These are phyloP conservation scores for Helarctos malayanus DNA, from an alignment of 2,797 vertebrate genomes.

Conservation along the genomic window DNA sequence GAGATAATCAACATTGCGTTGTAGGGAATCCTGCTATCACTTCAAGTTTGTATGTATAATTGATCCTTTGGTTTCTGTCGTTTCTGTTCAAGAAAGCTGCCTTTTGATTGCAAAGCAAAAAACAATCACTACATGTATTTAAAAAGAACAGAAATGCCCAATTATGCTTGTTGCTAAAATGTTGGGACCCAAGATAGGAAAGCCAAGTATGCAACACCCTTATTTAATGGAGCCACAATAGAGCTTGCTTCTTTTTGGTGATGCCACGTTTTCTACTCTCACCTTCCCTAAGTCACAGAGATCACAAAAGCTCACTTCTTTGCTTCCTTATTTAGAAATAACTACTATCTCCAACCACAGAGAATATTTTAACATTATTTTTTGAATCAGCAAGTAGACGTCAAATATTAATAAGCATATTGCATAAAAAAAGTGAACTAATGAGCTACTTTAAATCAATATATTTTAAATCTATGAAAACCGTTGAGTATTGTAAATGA, in stretches of 20 bases:
- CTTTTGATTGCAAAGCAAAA: neutral
- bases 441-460: neutral
- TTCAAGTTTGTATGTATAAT: neutral
- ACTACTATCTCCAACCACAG: neutral
- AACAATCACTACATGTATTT: neutral
- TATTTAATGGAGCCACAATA: neutral
- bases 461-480: slow-evolving; percentile 31
- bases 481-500: neutral
- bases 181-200: neutral
- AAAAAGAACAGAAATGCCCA: neutral
- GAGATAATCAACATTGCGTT: neutral
- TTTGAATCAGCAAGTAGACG: neutral
- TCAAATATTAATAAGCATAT: neutral
- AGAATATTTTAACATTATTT: neutral
- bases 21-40: neutral
- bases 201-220: accelerated
- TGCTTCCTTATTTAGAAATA: neutral
- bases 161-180: neutral
- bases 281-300: neutral
- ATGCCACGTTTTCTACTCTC: neutral
- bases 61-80: neutral
- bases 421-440: neutral
- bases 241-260: neutral
- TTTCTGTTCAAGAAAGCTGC: neutral
- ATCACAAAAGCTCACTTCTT: neutral